Evolutionary conservation across 2,888 invertebrate genomes (phyloP), one percentile per base, ranked within the genome.

Genomic region (Protodeltote pygarga): DNA sequence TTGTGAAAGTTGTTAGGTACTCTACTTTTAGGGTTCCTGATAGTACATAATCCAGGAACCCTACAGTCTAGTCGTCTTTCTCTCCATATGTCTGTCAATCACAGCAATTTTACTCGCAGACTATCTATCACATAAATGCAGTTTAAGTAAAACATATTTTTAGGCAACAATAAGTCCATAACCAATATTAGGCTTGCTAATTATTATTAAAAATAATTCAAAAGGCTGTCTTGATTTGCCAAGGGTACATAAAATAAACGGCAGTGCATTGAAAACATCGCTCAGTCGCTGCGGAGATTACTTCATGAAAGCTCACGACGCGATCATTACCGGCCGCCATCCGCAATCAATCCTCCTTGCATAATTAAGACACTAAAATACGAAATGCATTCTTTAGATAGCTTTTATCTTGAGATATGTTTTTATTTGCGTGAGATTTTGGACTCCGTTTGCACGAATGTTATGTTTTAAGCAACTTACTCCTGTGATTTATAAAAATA

Each of bases 361-460:
- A 83, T 87, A 87, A 87, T 87, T 85, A 86, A 87, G 83, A 85
- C 81, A 71, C 72, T 71, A 64, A 72, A 79, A 73, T 53, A 75
- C 71, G 68, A 72, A 76, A 74, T 73, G 67, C 71, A 77, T 75
- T 63, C 51, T 39, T 52, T n/a, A 52, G 67, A 52, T 52, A 52
- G 48, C 29, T 67, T 64, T 69, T 76, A 75, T 73, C 74, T 71
- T 65, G 50, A 64, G 50, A 69, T 70, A 52, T 64, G 49, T 68
- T 72, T 75, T 65, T 61, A 67, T 63, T 60, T 59, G 47, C 46
- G 51, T 23, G 40, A 41, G 16, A 35, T 48, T 42, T 24, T 41
- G n/a, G n/a, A n/a, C n/a, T n/a, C n/a, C n/a, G n/a, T n/a, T n/a
- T n/a, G n/a, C n/a, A n/a, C n/a, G n/a, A n/a, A n/a, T n/a, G n/a